Evolutionary conservation across 2,888 invertebrate genomes (phyloP), one percentile per base, ranked within the genome.

Genomic region (Cataglyphis rosenhaueri): DNA sequence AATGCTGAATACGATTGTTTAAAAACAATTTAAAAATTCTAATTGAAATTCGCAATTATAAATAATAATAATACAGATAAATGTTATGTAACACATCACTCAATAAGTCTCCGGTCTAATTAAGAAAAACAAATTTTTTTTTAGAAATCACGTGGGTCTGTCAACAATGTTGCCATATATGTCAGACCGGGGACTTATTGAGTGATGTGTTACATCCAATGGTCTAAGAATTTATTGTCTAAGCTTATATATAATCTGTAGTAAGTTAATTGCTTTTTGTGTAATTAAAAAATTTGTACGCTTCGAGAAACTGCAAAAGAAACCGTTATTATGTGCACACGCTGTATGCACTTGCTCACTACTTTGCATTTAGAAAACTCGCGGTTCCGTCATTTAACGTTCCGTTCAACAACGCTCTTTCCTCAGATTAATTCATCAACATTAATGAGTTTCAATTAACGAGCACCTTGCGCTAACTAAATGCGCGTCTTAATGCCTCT

Each of bases 371-470:
- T 61, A 66, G 55, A 48, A 64, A 75, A 64, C 35, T 41, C 52
- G 66, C 52, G 52, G 55, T 52, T 65, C 25, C 66, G 29, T n/a
- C 52, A 68, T 57, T 66, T 76, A 78, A 59, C 44, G 41, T 71
- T 44, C 12, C 78, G 59, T 71, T 71, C 55, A 21, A 55, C 76
- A 68, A 52, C 48, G 38, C 29, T 41, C 41, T 35, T 35, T 41
- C 21, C 32, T 38, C 38, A 29, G 52, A 68, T 71, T 61, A 73
- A 73, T 79, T 79, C 44, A 79, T 79, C 73, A 73, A 73, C 78
- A 71, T 71, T 79, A 59, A 79, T 73, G 74, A 73, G 59, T 35
- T 71, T 8, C n/a, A 73, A 79, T 79, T 79, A 79, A 59, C 59
- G 74, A n/a, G 73, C 41, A 59, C 44, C 21, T 59, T 21, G 59